Conservation (phyloP, 2,113 vertebrate species). For the Halcyon malimbica region DNA sequence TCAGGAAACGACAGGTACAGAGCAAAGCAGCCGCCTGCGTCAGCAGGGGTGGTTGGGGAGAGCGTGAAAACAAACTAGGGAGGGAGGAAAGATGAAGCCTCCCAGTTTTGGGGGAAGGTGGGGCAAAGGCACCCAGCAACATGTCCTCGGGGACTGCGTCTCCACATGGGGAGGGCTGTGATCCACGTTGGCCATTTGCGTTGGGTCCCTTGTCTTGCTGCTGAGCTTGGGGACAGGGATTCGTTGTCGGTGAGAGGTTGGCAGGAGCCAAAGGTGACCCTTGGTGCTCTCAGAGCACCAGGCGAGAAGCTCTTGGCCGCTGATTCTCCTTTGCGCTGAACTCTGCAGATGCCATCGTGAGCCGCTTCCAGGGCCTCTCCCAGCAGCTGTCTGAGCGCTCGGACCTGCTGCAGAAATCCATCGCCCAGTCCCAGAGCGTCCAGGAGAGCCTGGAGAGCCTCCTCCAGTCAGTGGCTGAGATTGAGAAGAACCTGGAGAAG, state of each 20-base stretch:
- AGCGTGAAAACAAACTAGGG: neutral
- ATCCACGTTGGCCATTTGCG: rapidly evolving
- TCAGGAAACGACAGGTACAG: slow-evolving; percentile 85
- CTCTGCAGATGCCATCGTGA: slow-evolving; percentile 82
- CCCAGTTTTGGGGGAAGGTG: neutral
- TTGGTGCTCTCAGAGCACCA: neutral
- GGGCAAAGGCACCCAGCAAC: rapidly evolving
- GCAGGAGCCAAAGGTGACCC: neutral
- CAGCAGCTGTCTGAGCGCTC: slow-evolving; percentile 82
- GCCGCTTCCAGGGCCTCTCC: slow-evolving; percentile 85
- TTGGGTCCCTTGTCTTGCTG: rapidly evolving
- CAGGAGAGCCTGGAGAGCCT: slow-evolving; percentile 92
- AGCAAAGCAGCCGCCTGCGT: rapidly evolving
- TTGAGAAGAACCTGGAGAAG: slow-evolving; percentile 72
- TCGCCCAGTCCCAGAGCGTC: slow-evolving; percentile 93
- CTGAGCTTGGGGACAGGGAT: neutral
- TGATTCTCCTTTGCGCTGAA: neutral
- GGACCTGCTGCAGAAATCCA: slow-evolving; percentile 90
- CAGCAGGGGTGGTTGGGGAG: neutral
- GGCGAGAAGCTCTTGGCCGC: neutral
- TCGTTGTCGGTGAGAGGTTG: rapidly evolving
- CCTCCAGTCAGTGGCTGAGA: slow-evolving; percentile 84
- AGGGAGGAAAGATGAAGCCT: neutral
- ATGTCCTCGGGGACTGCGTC: neutral
- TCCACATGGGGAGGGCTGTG: rapidly evolving